These are phyloP conservation scores for Incurvaria masculella DNA, from an alignment of 2,888 invertebrate species.

Conservation along the genomic window DNA sequence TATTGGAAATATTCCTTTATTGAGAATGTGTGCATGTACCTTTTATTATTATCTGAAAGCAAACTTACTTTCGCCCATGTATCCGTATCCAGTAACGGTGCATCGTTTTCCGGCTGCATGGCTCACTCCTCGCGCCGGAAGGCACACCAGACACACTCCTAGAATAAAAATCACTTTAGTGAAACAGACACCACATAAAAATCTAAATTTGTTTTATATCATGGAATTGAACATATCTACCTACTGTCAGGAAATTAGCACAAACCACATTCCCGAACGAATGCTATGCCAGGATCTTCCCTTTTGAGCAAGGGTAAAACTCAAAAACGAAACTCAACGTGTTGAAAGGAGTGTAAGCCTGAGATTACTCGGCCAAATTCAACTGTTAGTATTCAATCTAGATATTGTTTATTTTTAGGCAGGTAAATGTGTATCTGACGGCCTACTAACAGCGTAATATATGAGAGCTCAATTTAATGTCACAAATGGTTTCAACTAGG, in stretches of 20 bases:
- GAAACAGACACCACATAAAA: conserved; percentile 7
- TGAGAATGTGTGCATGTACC: no score
- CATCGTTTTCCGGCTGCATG: conserved; percentile 89
- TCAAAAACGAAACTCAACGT: no score
- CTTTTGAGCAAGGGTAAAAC: background rate
- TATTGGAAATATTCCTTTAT: no score
- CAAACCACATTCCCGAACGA: background rate
- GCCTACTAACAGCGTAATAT: no score
- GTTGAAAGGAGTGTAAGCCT: no score
- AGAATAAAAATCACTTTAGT: conserved; percentile 7
- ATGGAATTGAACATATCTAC: background rate
- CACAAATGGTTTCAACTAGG: no score
- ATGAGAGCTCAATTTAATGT: no score
- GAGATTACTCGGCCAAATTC: no score
- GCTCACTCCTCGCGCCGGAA: conserved; percentile 84
- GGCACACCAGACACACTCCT: conserved; percentile 71
- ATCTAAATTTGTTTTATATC: background rate
- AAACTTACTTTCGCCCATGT: conserved; percentile 85
- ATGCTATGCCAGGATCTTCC: background rate
- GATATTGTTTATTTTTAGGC: no score
- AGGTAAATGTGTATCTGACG: no score
- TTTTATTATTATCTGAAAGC: no score
- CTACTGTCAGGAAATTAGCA: background rate
- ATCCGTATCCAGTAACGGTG: conserved; percentile 92
- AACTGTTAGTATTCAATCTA: no score